These are phyloP conservation scores for Chaenocephalus aceratus DNA, from an alignment of 2,113 vertebrate species.

Conservation along the genomic window DNA sequence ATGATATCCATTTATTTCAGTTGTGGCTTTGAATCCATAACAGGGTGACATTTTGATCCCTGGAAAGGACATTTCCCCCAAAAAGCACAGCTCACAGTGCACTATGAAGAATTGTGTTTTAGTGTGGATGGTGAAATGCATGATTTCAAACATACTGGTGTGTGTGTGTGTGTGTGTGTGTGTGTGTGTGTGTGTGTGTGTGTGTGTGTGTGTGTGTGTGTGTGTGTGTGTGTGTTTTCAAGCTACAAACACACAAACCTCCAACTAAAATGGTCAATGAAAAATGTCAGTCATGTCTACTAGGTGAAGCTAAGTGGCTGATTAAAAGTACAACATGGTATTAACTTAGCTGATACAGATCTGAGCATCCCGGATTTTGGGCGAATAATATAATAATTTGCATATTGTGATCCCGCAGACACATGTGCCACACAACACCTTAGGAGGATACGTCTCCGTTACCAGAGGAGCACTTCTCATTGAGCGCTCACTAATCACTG, in stretches of 20 bases:
- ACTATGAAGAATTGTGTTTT: too few species aligned
- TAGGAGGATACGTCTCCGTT: constrained; percentile 52
- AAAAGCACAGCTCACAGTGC: neutral
- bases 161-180: too few species aligned
- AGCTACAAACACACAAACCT: neutral
- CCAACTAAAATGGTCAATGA: neutral
- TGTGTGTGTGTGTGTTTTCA: too few species aligned
- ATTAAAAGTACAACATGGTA: too few species aligned
- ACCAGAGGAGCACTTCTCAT: constrained; percentile 62
- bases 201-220: too few species aligned
- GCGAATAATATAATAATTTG: neutral
- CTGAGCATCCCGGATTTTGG: neutral
- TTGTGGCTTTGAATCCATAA: neutral
- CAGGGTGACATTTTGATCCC: neutral
- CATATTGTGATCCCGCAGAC: constrained; percentile 2
- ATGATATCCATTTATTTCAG: neutral
- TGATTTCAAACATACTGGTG: neutral
- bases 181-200: too few species aligned
- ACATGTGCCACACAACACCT: constrained; percentile 55
- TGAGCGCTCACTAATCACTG: constrained; percentile 74
- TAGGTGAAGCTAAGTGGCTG: too few species aligned
- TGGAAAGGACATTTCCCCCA: neutral
- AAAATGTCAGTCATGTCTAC: neutral
- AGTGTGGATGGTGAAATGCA: neutral
- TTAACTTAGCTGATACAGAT: neutral